A percentile compares a stretch with the other conserved stretches of the same genome.
Evolutionary conservation across 2,113 vertebrate species (phyloP).

Genomic region (Sula dactylatra): DNA sequence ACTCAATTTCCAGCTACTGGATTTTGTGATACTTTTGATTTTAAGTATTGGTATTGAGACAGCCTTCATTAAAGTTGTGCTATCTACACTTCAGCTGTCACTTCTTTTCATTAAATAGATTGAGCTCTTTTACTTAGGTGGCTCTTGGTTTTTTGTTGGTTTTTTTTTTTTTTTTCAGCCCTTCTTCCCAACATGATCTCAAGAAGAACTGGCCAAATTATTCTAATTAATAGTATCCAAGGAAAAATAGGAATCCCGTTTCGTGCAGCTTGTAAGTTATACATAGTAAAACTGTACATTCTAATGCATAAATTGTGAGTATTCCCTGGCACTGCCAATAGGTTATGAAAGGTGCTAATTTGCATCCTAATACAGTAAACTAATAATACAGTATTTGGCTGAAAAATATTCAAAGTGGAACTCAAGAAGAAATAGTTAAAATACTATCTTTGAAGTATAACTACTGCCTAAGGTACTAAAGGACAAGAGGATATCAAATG

Average conservation of each 20-base stretch:
- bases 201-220: slow-evolving; percentile 87
- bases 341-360: not conserved
- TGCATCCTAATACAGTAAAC: not conserved
- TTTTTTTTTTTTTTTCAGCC: slow-evolving; percentile 71
- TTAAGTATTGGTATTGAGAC: not conserved
- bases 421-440: not conserved
- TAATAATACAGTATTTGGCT: not conserved
- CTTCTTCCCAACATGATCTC: slow-evolving; percentile 94
- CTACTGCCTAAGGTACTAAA: not conserved
- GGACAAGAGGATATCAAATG: not conserved
- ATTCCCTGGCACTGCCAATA: not conserved
- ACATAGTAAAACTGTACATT: not conserved
- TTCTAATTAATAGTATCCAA: slow-evolving; percentile 92
- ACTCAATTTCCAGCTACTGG: not conserved
- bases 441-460: not conserved
- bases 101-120: not conserved
- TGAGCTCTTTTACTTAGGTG: not conserved
- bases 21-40: not conserved
- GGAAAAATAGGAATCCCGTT: slow-evolving; percentile 91
- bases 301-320: not conserved
- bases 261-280: slow-evolving; percentile 91
- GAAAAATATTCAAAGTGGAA: not conserved
- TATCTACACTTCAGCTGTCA: not conserved
- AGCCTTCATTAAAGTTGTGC: not conserved
- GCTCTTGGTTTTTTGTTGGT: not conserved